Conservation (phyloP, 2,888 invertebrate species). For the Plusia festucae region DNA sequence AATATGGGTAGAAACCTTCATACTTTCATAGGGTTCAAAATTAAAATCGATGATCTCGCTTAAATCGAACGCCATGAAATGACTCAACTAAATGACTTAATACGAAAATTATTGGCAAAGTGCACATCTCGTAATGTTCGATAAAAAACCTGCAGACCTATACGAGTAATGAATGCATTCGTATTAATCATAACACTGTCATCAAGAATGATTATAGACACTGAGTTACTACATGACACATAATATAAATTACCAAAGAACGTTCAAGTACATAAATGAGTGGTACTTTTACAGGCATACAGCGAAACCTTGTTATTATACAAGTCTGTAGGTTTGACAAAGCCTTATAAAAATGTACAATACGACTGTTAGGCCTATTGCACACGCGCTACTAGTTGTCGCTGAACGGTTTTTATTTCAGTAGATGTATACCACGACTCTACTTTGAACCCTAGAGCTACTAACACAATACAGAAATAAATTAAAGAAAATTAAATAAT, state of each 20-base stretch:
- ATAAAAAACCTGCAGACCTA: conserved; percentile 12
- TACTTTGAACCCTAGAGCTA: too few relatives aligned
- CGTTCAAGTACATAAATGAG: conserved; percentile 43
- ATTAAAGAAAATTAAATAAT: too few relatives aligned
- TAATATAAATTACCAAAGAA: conserved; percentile 37
- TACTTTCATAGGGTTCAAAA: background rate
- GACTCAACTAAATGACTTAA: conserved; percentile 10
- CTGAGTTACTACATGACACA: conserved; percentile 22
- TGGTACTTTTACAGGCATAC: conserved; percentile 22
- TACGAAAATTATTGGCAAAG: conserved; percentile 22
- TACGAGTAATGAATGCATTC: conserved; percentile 13
- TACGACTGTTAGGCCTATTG: conserved; percentile 54
- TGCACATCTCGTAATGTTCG: conserved; percentile 10
- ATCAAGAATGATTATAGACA: conserved; percentile 33
- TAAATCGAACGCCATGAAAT: background rate
- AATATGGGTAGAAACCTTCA: too few relatives aligned
- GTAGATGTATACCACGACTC: background rate
- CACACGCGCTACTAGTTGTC: conserved; percentile 34
- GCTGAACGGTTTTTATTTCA: background rate
- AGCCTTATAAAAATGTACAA: conserved; percentile 66
- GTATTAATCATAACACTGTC: conserved; percentile 31
- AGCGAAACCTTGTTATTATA: conserved; percentile 52
- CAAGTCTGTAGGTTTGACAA: conserved; percentile 58
- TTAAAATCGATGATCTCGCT: background rate
- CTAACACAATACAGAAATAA: too few relatives aligned